phyloP scores from a whole-genome alignment of 2,797 vertebrate species.

The Zonotrichia albicollis region DNA sequence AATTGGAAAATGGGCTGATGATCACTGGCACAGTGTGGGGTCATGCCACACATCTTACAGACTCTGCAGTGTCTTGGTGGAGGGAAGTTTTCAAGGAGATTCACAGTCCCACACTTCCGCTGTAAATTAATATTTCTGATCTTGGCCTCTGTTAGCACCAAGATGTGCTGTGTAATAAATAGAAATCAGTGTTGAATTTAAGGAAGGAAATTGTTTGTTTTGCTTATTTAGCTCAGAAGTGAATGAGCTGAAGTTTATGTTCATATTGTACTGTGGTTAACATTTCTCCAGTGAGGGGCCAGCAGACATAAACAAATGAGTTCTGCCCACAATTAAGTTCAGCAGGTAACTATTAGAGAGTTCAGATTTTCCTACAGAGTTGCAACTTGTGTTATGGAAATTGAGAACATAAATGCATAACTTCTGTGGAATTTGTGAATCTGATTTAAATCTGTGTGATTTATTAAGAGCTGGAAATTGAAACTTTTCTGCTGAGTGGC shows the following conservation, averaged over 20 bases:
- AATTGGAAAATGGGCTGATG: background rate
- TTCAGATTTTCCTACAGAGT: constrained; percentile 20
- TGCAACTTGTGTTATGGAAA: constrained; percentile 35
- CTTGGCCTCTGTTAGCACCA: background rate
- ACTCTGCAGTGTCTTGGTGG: background rate
- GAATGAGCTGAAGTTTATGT: background rate
- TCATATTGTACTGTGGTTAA: background rate
- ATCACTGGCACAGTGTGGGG: background rate
- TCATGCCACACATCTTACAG: fast-evolving
- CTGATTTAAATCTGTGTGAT: constrained; percentile 35
- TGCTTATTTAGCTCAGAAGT: background rate
- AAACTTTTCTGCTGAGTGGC: constrained; percentile 39
- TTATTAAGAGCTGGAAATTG: constrained; percentile 46
- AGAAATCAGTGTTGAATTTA: background rate
- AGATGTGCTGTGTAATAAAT: background rate
- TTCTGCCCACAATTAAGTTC: constrained; percentile 1
- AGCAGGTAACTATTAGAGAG: constrained; percentile 17
- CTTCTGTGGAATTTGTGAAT: background rate
- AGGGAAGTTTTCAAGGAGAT: background rate
- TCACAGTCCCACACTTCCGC: background rate
- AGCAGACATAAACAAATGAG: background rate
- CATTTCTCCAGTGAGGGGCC: background rate
- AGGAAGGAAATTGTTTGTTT: background rate
- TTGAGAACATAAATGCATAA: constrained; percentile 19
- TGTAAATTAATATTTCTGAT: background rate